phyloP scores from a whole-genome alignment of 2,888 invertebrate genomes.

The Operophtera brumata region DNA sequence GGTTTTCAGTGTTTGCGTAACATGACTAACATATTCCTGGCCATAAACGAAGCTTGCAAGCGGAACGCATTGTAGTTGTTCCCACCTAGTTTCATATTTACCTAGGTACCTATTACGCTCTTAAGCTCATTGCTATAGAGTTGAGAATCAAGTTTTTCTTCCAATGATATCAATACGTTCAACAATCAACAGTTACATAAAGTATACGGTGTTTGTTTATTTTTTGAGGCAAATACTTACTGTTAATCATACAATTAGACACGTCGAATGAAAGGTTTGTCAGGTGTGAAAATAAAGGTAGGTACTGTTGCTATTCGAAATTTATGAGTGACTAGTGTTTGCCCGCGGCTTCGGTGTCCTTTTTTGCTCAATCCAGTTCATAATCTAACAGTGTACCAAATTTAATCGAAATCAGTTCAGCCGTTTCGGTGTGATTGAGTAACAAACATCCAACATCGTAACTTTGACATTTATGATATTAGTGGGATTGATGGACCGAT shows the following conservation, averaged over 20 bases:
- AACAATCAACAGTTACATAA: conserved; percentile 26
- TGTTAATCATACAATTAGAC: conserved; percentile 5
- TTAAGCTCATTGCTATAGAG: conserved; percentile 21
- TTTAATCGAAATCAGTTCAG: too few species aligned
- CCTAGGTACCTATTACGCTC: too few species aligned
- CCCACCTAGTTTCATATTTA: conserved; percentile 18
- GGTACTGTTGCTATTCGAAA: too few species aligned
- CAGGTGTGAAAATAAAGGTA: conserved; percentile 18
- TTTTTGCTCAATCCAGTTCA: too few species aligned
- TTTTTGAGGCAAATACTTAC: conserved; percentile 14
- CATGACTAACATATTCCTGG: too few species aligned
- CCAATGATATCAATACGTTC: conserved; percentile 17
- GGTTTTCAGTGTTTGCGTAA: conserved; percentile 41
- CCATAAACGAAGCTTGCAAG: conserved; percentile 43
- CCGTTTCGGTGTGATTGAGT: too few species aligned
- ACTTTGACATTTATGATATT: too few species aligned
- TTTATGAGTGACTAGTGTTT: too few species aligned
- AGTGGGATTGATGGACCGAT: too few species aligned
- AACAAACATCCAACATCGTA: too few species aligned
- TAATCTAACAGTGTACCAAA: too few species aligned
- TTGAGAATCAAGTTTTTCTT: conserved; percentile 19
- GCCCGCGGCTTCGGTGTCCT: too few species aligned
- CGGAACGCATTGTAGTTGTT: conserved; percentile 41
- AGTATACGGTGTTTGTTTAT: conserved; percentile 11
- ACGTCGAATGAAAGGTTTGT: conserved; percentile 10